phyloP scores from a whole-genome alignment of 1,140 invertebrate species.

The Musca vetustissima region DNA sequence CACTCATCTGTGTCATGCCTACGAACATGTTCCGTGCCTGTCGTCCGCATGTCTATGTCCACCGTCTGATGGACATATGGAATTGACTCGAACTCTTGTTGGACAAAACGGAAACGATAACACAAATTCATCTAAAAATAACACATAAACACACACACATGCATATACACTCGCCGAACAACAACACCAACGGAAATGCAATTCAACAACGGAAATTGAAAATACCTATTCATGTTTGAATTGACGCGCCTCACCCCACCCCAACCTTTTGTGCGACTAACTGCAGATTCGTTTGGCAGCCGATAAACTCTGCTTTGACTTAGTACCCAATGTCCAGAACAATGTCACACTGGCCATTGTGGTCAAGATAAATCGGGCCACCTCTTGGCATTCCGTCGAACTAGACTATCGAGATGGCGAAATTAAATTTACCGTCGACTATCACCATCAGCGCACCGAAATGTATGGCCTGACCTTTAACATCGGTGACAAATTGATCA shows the following conservation, averaged over 20 bases:
- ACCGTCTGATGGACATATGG: no score
- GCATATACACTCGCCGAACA: background rate
- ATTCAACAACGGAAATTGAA: constrained; percentile 28
- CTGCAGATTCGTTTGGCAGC: constrained; percentile 71
- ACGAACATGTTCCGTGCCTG: no score
- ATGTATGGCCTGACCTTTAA: constrained; percentile 65
- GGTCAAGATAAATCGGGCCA: constrained; percentile 74
- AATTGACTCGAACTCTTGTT: no score
- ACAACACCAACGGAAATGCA: constrained; percentile 13
- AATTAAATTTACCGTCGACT: constrained; percentile 73
- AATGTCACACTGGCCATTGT: constrained; percentile 75
- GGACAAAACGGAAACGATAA: no score
- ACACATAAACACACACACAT: background rate
- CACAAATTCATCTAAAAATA: no score
- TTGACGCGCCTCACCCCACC: background rate
- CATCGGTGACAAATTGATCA: constrained; percentile 66
- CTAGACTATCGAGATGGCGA: constrained; percentile 74
- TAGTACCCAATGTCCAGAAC: constrained; percentile 69
- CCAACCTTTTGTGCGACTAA: background rate
- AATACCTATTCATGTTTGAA: constrained; percentile 20
- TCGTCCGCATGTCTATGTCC: no score
- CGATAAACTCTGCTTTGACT: constrained; percentile 79
- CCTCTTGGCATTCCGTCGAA: constrained; percentile 76
- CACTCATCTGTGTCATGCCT: no score
- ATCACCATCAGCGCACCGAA: constrained; percentile 69